Base-by-base conservation (phyloP, 2,888 invertebrate species). In the Papilio gigon region DNA sequence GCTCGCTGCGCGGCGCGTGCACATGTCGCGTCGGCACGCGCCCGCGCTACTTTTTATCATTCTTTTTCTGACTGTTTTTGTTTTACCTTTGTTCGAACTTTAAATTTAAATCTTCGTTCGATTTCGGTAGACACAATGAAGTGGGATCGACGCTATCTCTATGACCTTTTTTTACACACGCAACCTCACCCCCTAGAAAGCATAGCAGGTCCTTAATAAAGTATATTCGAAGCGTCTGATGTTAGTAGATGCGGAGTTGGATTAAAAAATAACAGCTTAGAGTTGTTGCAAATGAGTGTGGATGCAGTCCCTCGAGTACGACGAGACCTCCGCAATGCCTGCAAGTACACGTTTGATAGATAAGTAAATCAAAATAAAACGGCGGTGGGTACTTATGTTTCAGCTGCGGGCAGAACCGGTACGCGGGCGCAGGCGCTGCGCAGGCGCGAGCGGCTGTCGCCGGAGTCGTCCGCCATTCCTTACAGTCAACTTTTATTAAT, bases 401-500 rank as follows among this genome's bases (percentile, higher is more conserved):
- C 91, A 91, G 91, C 88, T 91, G 91, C 88, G n/a, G 65, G 65
- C 68, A 75, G 84, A 90, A 90, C 90, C 90, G 90, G 90, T 90
- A 86, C 83, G 61, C 61, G 73, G 72, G 72, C 65, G 73, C 17
- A 20, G 76, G 80, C 79, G 79, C 80, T 17, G 42, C 75, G 80
- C 78, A 74, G 76, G 80, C 79, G 80, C 80, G 78, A 82, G 83
- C 84, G 84, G 82, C 84, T 80, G 85, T 76, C 80, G 82, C 81
- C 80, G 85, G 82, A 84, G 82, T 83, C 79, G 79, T 80, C 78
- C 80, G 86, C 88, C 89, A 89, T 90, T 87, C 87, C 86, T 89
- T 83, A 82, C 85, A 89, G 87, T 89, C 90, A 89, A 90, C 89
- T 88, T 90, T 91, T 91, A 92, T 92, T 91, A 91, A 92, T 91